Percentiles rank a stretch among this genome's conserved stretches.
Conservation (phyloP, 2,797 vertebrate genomes). For the Pangasius macronema region DNA sequence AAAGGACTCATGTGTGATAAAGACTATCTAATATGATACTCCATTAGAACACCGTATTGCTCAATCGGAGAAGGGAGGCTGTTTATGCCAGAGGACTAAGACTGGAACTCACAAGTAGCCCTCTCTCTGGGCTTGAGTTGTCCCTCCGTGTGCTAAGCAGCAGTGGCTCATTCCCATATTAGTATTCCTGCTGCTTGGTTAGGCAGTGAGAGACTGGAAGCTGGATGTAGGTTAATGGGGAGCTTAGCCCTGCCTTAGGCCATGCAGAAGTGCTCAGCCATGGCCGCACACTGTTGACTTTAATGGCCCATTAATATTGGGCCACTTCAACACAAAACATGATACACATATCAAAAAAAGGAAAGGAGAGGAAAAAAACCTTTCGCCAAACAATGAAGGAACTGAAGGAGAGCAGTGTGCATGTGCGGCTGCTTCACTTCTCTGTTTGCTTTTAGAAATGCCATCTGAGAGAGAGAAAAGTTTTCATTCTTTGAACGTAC, state of each 20-base stretch:
- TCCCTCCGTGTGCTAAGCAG: conserved; percentile 62
- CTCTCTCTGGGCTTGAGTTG: conserved; percentile 28
- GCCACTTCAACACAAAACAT: conserved; percentile 61
- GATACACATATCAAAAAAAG: conserved; percentile 45
- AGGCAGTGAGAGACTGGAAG: conserved; percentile 55
- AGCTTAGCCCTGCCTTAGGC: conserved; percentile 69
- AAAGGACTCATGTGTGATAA: neutral
- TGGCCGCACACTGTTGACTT: conserved; percentile 71
- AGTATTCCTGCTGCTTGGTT: conserved; percentile 64
- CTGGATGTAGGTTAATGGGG: conserved; percentile 70
- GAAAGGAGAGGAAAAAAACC: conserved; percentile 25
- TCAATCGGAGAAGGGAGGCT: neutral
- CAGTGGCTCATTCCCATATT: conserved; percentile 70
- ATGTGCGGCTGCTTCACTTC: conserved; percentile 12
- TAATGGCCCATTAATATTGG: conserved; percentile 71
- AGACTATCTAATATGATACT: neutral
- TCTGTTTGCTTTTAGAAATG: conserved; percentile 47
- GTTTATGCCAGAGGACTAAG: neutral
- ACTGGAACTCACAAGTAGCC: neutral
- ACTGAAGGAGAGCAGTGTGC: conserved; percentile 28
- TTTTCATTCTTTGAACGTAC: conserved; percentile 10
- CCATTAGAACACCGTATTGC: neutral
- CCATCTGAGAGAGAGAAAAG: conserved; percentile 7
- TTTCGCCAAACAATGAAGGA: conserved; percentile 45
- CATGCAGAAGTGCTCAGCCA: conserved; percentile 68